Evolutionary conservation across 2,797 vertebrate genomes (phyloP).

Genomic region (Anisognathus igniventris): DNA sequence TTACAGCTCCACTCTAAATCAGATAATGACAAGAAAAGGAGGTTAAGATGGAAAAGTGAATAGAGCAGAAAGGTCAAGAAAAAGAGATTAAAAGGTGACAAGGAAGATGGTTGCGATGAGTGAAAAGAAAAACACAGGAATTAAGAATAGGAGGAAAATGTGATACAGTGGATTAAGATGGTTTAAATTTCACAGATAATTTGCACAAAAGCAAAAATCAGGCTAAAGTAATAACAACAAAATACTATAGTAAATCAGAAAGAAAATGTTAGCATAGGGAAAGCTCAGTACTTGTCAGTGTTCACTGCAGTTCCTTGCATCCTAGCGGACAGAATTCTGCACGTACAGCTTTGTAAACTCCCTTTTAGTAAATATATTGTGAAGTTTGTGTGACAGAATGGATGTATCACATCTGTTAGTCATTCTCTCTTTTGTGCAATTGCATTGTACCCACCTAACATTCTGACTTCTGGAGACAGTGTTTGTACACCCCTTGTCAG

Average conservation of each 20-base stretch:
- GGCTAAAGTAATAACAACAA: neutral
- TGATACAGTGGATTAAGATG: neutral
- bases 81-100: constrained; percentile 42
- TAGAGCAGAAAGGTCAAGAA: constrained; percentile 33
- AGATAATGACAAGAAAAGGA: constrained; percentile 17
- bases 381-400: neutral
- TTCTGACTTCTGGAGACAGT: neutral
- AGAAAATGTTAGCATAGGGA: neutral
- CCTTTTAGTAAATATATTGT: neutral
- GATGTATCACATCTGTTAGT: neutral
- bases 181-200: constrained; percentile 12
- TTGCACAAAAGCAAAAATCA: neutral
- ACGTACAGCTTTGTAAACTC: neutral
- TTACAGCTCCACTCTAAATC: neutral
- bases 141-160: neutral
- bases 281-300: neutral
- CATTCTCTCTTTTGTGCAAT: neutral
- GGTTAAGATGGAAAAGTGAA: constrained; percentile 3
- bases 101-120: constrained; percentile 39
- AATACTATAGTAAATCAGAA: neutral
- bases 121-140: constrained; percentile 28
- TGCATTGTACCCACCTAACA: neutral
- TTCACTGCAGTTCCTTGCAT: neutral
- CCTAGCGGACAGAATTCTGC: neutral
- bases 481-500: neutral